Evolutionary conservation across 1,140 invertebrate genomes (phyloP), one percentile per base, ranked within the genome.

Genomic region (Sitobion miscanthi): DNA sequence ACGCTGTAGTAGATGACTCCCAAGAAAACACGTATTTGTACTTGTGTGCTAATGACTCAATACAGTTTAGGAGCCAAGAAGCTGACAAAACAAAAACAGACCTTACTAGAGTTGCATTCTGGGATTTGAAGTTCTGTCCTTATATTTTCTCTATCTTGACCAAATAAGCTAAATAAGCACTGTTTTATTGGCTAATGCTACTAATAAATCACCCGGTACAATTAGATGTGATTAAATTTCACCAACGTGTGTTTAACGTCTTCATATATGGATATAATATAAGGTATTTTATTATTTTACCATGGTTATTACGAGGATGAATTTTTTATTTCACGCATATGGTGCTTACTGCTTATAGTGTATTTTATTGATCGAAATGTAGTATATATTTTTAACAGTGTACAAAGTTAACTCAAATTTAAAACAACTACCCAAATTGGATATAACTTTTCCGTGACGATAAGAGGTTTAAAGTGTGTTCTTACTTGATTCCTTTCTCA

Each of bases 41-140:
- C 88, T 90, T 62, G 88, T 90, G 89, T 90, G 69, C 89, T 90
- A 90, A 90, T 90, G 89, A 90, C 89, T 90, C 88, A 69, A 62
- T 69, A 90, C 54, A 69, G 38, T 90, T 69, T 90, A 90, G 54
- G 20, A 90, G 89, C 89, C 89, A 90, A 90, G 54, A 69, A 90
- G 89, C 89, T 69, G 89, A 90, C 89, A 90, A 90, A 69, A 90
- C 54, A 90, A 69, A 90, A 90, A 69, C 38, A 45, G 89, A 90
- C 54, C 17, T n/a, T 30, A 38, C 14, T 38, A 90, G 23, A 69
- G 9, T 25, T 90, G 25, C 8, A 69, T 57, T 57, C 7, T 20
- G 38, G 54, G 57, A 90, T 90, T 69, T 23, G 49, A 57, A 57
- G 52, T 89, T 38, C n/a, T 54, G 23, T 57, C 35, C 35, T 57